phyloP scores from a whole-genome alignment of 2,797 vertebrate genomes.

The Dicrostonyx torquatus region DNA sequence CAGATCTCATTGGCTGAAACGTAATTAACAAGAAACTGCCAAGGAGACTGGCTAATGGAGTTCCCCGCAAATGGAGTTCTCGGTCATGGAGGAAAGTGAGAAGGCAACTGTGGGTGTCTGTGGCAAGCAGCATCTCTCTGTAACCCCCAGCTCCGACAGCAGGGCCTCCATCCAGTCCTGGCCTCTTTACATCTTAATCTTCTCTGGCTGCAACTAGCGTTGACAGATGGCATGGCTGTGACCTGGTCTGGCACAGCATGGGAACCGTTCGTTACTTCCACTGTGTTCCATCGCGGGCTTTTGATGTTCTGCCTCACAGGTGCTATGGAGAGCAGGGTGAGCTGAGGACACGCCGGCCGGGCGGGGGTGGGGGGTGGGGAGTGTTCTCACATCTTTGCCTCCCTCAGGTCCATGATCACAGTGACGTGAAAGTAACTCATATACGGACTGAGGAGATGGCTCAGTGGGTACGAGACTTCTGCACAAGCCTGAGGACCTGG shows the following conservation, averaged over 20 bases:
- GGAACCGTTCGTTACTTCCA: neutral
- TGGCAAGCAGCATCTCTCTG: neutral
- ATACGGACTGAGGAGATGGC: too few species aligned
- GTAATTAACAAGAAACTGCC: neutral
- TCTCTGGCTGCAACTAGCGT: neutral
- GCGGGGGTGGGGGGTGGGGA: too few species aligned
- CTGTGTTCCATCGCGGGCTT: neutral
- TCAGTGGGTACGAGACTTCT: neutral
- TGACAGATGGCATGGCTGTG: neutral
- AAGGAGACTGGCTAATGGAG: neutral
- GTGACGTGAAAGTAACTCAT: neutral
- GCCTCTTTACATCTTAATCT: neutral
- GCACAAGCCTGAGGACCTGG: neutral
- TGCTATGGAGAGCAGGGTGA: neutral
- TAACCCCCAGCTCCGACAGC: neutral
- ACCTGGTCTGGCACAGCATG: neutral
- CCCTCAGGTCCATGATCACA: neutral
- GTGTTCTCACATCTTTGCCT: neutral
- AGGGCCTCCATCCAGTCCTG: neutral
- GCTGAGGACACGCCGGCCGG: accelerated
- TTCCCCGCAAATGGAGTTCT: neutral
- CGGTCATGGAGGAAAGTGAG: neutral
- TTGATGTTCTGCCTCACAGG: neutral
- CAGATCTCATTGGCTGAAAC: neutral
- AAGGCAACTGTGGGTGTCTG: neutral